Conservation (phyloP, 2,888 invertebrate genomes). For the Tridacna crocea region DNA sequence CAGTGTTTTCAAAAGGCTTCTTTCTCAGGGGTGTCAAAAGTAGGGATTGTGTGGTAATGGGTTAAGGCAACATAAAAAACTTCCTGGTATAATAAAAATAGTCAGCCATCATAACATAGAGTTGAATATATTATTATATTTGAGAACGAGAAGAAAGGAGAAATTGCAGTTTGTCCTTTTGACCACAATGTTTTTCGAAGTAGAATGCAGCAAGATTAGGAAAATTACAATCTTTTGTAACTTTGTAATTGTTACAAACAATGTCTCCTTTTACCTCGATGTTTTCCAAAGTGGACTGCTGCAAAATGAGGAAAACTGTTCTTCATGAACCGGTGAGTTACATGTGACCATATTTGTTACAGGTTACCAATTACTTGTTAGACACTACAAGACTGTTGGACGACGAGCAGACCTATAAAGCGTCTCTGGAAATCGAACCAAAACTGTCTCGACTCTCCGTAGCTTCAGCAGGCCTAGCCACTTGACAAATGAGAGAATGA, state of each 20-base stretch:
- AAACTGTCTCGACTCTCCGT: slow-evolving; percentile 85
- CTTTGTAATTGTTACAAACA: neutral
- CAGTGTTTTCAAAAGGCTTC: neutral
- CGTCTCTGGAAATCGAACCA: slow-evolving; percentile 94
- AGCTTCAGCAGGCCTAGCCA: slow-evolving; percentile 57
- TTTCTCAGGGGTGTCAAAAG: too few species aligned
- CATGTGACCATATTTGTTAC: slow-evolving; percentile 33
- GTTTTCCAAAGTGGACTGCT: neutral
- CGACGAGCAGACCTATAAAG: slow-evolving; percentile 92
- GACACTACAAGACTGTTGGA: slow-evolving; percentile 90
- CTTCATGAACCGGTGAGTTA: neutral
- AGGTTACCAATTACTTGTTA: slow-evolving; percentile 91
- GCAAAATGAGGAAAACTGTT: too few species aligned
- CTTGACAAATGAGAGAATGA: slow-evolving; percentile 5
- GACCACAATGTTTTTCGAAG: too few species aligned
- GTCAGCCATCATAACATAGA: too few species aligned
- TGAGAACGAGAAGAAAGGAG: too few species aligned
- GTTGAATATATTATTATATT: too few species aligned
- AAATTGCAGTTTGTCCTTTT: too few species aligned
- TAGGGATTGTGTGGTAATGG: too few species aligned
- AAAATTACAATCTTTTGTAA: too few species aligned
- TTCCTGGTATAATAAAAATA: too few species aligned
- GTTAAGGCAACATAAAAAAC: too few species aligned
- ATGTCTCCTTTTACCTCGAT: neutral
- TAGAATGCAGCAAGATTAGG: too few species aligned